These are phyloP conservation scores for Amiota minor DNA, from an alignment of 2,888 invertebrate genomes.

Conservation along the genomic window DNA sequence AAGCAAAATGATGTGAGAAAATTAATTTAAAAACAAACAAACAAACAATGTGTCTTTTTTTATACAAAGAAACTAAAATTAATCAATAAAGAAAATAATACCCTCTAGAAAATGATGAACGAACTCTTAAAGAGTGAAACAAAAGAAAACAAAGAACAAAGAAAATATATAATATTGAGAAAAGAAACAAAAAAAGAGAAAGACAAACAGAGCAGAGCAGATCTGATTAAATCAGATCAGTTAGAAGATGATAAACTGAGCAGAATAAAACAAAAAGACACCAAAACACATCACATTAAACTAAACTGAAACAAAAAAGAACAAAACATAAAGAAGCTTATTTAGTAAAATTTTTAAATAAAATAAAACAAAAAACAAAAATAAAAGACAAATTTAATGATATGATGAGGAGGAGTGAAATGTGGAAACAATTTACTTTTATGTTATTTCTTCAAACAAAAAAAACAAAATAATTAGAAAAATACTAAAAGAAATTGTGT, in stretches of 20 bases:
- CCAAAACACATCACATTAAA: constrained; percentile 38
- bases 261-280: constrained; percentile 29
- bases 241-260: constrained; percentile 32
- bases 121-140: constrained; percentile 37
- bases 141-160: constrained; percentile 52
- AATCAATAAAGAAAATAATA: too few relatives aligned
- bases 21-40: too few relatives aligned
- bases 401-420: too few relatives aligned
- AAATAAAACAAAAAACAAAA: constrained; percentile 3
- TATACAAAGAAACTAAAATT: too few relatives aligned
- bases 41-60: too few relatives aligned
- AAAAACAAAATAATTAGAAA: too few relatives aligned
- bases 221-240: constrained; percentile 16
- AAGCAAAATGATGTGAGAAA: constrained; percentile 39
- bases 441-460: too few relatives aligned
- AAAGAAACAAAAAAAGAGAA: constrained; percentile 33
- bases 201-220: constrained; percentile 35
- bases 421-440: too few relatives aligned
- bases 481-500: too few relatives aligned
- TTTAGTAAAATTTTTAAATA: constrained; percentile 2
- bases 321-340: constrained; percentile 16
- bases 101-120: too few relatives aligned
- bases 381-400: background rate
- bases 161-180: constrained; percentile 33
- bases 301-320: constrained; percentile 28